phyloP scores from a whole-genome alignment of 2,113 vertebrate genomes.

The Galeopterus variegatus region DNA sequence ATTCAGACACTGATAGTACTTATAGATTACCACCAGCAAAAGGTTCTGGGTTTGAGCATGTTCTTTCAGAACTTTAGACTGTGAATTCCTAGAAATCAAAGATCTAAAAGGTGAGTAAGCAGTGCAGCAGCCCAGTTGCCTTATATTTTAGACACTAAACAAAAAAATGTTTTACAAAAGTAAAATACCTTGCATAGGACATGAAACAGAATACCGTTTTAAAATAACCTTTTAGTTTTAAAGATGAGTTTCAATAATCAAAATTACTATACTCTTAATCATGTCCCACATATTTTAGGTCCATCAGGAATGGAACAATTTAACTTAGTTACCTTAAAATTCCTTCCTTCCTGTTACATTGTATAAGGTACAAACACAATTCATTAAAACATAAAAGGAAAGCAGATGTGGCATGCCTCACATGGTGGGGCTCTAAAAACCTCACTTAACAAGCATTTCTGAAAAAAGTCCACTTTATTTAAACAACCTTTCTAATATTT shows the following conservation, averaged over 20 bases:
- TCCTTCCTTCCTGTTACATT: conserved; percentile 25
- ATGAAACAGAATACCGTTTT: conserved; percentile 5
- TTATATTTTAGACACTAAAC: conserved; percentile 41
- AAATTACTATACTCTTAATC: conserved; percentile 1
- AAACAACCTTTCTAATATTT: conserved; percentile 30
- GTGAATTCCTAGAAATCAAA: conserved; percentile 44
- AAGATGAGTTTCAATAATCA: conserved; percentile 59
- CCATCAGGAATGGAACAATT: background rate
- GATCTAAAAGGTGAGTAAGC: conserved; percentile 19
- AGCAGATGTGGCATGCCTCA: background rate
- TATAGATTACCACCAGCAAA: background rate
- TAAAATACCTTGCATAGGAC: background rate
- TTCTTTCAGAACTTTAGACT: background rate
- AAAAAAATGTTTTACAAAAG: background rate
- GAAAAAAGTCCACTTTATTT: background rate
- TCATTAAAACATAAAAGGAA: background rate
- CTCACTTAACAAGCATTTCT: conserved; percentile 3
- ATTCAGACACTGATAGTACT: background rate
- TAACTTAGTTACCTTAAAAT: conserved; percentile 53
- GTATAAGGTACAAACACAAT: background rate
- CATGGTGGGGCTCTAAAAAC: background rate
- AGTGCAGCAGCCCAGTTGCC: background rate
- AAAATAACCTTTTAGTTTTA: conserved; percentile 56
- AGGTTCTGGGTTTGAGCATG: background rate
- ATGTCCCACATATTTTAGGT: conserved; percentile 42